These are phyloP conservation scores for Antennarius maculatus DNA, from an alignment of 2,797 vertebrate genomes.

Conservation along the genomic window DNA sequence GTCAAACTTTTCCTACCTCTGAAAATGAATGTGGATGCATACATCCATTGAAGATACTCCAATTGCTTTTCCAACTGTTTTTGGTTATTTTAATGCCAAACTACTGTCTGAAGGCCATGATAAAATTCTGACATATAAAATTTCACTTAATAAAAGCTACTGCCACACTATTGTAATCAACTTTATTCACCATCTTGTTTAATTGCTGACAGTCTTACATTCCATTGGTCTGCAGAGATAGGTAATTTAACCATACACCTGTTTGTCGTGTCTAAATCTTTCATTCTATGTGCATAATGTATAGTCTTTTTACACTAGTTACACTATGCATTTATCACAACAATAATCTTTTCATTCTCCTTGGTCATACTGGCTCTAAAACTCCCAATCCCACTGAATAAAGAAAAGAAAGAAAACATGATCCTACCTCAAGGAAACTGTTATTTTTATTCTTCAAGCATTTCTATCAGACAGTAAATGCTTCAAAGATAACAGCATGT, in stretches of 20 bases:
- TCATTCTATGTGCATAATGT: background rate
- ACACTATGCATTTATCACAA: background rate
- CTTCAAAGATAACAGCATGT: constrained; percentile 26
- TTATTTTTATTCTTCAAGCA: constrained; percentile 30
- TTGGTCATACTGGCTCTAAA: constrained; percentile 11
- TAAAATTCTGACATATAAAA: constrained; percentile 38
- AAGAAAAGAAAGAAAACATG: background rate
- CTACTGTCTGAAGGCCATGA: constrained; percentile 22
- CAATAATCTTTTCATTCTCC: constrained; percentile 1
- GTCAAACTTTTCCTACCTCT: constrained; percentile 53
- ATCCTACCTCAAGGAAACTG: constrained; percentile 18
- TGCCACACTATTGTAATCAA: constrained; percentile 14
- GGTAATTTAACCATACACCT: background rate
- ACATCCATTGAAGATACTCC: constrained; percentile 38
- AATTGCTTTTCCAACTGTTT: constrained; percentile 41
- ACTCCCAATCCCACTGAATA: constrained; percentile 13
- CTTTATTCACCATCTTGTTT: constrained; percentile 18
- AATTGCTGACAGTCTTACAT: constrained; percentile 24
- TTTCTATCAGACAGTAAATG: constrained; percentile 16
- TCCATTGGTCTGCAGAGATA: no score
- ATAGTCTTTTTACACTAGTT: background rate
- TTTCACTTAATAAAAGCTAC: constrained; percentile 26
- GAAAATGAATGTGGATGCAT: constrained; percentile 36
- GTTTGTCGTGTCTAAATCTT: background rate
- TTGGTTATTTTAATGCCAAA: constrained; percentile 43